Conservation (phyloP, 2,888 invertebrate species). For the Hydroisotoma schaefferi region DNA sequence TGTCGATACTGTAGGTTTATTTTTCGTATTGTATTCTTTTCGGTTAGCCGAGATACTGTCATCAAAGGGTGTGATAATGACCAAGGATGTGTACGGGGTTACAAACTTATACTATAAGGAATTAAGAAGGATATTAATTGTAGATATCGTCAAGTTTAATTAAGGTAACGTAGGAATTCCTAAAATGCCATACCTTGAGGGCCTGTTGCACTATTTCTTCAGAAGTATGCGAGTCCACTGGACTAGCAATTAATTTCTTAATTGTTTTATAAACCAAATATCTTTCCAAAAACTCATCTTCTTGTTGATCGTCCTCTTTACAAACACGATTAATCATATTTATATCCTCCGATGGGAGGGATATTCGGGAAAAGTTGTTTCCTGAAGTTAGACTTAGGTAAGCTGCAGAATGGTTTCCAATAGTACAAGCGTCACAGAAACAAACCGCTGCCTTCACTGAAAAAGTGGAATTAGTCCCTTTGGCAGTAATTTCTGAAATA, state of each 20-base stretch:
- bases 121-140: not conserved
- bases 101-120: constrained; percentile 1
- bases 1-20: no score
- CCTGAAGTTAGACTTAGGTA: no score
- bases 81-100: constrained; percentile 3
- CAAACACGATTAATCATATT: no score
- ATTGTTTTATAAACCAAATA: constrained; percentile 51
- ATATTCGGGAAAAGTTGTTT: no score
- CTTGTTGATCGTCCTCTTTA: constrained; percentile 9
- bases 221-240: not conserved
- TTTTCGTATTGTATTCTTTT: no score
- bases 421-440: no score
- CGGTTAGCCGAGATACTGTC: not conserved
- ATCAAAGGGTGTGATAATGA: not conserved
- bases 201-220: not conserved
- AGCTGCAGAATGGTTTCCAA: no score
- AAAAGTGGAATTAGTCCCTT: no score
- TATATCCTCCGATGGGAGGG: no score
- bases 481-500: no score
- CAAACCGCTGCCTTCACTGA: no score
- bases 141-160: not conserved
- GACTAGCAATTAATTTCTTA: constrained; percentile 46
- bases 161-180: not conserved
- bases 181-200: not conserved
- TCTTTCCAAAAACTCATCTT: constrained; percentile 49